Conservation (phyloP, 2,888 invertebrate species). For the Drosophila paramelanica region DNA sequence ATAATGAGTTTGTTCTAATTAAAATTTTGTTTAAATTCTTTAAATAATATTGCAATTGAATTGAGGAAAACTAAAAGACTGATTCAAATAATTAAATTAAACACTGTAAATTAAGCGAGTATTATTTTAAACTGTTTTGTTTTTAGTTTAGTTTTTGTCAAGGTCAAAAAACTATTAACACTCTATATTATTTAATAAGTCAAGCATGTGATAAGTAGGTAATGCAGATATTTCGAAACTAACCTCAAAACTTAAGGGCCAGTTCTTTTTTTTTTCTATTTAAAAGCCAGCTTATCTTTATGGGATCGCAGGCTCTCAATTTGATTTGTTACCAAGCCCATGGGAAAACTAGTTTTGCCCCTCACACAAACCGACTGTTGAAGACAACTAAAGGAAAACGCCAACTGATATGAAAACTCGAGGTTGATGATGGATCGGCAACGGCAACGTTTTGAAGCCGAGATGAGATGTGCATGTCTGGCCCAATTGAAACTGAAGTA, state of each 20-base stretch:
- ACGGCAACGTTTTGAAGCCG: constrained; percentile 37
- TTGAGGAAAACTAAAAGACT: no score
- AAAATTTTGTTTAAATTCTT: not conserved
- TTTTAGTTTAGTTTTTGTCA: no score
- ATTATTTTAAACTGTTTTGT: no score
- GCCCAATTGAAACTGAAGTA: constrained; percentile 52
- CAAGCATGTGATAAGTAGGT: not conserved
- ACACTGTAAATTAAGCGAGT: no score
- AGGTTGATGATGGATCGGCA: constrained; percentile 58
- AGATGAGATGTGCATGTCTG: constrained; percentile 46
- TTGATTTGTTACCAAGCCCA: constrained; percentile 25
- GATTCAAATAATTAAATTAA: no score
- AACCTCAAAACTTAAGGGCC: not conserved
- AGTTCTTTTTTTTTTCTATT: constrained; percentile 5
- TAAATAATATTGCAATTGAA: no score
- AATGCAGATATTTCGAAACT: not conserved
- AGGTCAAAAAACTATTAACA: no score
- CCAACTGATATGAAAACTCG: constrained; percentile 46
- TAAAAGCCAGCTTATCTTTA: constrained; percentile 4
- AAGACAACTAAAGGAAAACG: constrained; percentile 27
- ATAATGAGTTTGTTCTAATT: no score
- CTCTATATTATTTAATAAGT: not conserved
- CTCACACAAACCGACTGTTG: not conserved
- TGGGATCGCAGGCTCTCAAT: constrained; percentile 12
- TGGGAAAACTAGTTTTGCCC: constrained; percentile 26